These are phyloP conservation scores for Dasypogon diadema DNA, from an alignment of 2,888 invertebrate genomes.

Conservation along the genomic window DNA sequence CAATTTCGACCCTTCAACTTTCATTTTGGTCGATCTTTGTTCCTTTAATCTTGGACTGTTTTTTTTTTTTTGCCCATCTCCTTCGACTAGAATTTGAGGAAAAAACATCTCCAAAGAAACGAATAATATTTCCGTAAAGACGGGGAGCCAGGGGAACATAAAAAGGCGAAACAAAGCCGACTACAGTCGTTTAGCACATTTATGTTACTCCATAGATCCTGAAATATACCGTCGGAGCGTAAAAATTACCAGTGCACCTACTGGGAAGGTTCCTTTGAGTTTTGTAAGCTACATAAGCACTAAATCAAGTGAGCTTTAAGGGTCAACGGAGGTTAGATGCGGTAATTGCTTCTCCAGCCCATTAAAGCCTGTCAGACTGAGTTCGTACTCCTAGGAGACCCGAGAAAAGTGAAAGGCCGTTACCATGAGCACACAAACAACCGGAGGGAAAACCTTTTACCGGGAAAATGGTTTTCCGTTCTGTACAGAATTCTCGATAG, in stretches of 20 bases:
- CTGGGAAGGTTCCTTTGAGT: background rate
- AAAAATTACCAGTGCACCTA: conserved; percentile 22
- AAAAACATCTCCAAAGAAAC: conserved; percentile 22
- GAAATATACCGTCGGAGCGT: conserved; percentile 10
- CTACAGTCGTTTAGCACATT: conserved; percentile 23
- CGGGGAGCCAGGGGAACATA: background rate
- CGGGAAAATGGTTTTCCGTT: conserved; percentile 45
- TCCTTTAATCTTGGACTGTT: conserved; percentile 19
- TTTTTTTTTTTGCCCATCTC: background rate
- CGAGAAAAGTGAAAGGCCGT: conserved; percentile 43
- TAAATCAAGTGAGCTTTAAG: conserved; percentile 49
- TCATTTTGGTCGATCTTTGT: conserved; percentile 15
- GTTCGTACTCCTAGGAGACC: conserved; percentile 42
- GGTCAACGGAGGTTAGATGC: conserved; percentile 49
- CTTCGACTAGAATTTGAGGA: background rate
- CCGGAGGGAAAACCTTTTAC: conserved; percentile 41
- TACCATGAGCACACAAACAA: conserved; percentile 43
- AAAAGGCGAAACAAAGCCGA: conserved; percentile 25
- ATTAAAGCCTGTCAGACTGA: conserved; percentile 47
- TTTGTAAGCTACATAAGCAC: conserved; percentile 8
- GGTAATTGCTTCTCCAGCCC: conserved; percentile 47
- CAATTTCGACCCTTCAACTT: conserved; percentile 29
- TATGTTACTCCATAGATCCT: conserved; percentile 25
- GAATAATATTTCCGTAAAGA: conserved; percentile 2
- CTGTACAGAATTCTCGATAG: conserved; percentile 3